Evolutionary conservation across 1,140 invertebrate species (phyloP).

Genomic region (Prorops nasuta): DNA sequence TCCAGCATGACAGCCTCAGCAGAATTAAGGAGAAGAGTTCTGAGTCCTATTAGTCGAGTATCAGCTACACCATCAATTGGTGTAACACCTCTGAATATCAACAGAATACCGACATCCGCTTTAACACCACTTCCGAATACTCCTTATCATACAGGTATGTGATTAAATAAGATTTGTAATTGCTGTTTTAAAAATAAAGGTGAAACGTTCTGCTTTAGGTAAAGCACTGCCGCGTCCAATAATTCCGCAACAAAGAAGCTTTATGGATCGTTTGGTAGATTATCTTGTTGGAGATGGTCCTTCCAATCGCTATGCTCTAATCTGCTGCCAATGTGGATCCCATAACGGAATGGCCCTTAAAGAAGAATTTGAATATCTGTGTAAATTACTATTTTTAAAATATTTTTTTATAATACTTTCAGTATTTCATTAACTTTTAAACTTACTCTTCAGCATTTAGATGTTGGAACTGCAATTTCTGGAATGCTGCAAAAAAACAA

Average conservation of each 20-base stretch:
- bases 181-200: too few relatives aligned
- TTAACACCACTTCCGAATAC: conserved; percentile 23
- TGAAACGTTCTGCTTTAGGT: too few relatives aligned
- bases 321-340: conserved; percentile 84
- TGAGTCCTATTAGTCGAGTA: conserved; percentile 34
- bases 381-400: conserved; percentile 49
- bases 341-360: conserved; percentile 97
- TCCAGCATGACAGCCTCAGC: conserved; percentile 18
- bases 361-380: conserved; percentile 94
- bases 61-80: conserved; percentile 24
- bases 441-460: conserved; percentile 66
- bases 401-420: not conserved
- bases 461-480: conserved; percentile 84
- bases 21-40: conserved; percentile 43
- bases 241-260: conserved; percentile 62
- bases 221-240: conserved; percentile 56
- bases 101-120: too few relatives aligned
- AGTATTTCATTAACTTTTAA: too few relatives aligned
- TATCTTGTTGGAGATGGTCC: conserved; percentile 95
- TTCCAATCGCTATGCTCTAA: conserved; percentile 89
- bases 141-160: conserved; percentile 26
- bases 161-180: too few relatives aligned
- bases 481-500: conserved; percentile 83
- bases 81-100: conserved; percentile 12
- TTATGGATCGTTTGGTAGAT: conserved; percentile 87